Conservation (phyloP, 2,888 invertebrate genomes). For the Aphelenchoides bicaudatus region DNA sequence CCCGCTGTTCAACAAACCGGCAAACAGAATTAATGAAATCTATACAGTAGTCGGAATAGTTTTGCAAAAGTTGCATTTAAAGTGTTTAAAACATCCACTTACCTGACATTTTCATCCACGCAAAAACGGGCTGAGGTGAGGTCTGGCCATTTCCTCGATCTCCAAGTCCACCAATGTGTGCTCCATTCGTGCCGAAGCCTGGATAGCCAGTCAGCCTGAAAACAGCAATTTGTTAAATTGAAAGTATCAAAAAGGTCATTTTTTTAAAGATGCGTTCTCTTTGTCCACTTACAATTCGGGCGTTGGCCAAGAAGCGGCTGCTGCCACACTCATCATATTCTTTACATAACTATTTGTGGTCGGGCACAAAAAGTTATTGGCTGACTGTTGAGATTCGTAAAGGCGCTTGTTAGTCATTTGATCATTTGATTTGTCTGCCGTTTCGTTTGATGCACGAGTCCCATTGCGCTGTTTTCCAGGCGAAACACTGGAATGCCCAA, state of each 20-base stretch:
- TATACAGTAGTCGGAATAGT: too few species aligned
- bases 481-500: neutral
- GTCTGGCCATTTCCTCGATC: conserved; percentile 12
- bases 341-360: conserved; percentile 53
- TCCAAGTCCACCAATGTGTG: neutral
- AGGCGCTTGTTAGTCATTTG: conserved; percentile 22
- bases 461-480: neutral
- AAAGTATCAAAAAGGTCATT: conserved; percentile 5
- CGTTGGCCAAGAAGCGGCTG: conserved; percentile 52
- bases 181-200: conserved; percentile 17
- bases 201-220: conserved; percentile 27
- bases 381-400: conserved; percentile 22
- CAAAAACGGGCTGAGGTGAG: conserved; percentile 49
- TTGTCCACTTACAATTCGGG: too few species aligned
- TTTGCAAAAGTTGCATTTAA: neutral
- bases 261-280: conserved; percentile 16
- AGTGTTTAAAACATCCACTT: conserved; percentile 23
- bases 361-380: conserved; percentile 29
- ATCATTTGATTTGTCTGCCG: too few species aligned
- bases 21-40: too few species aligned
- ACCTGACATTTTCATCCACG: conserved; percentile 61
- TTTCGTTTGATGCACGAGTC: neutral
- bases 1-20: too few species aligned
- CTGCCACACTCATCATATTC: conserved; percentile 54
- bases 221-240: conserved; percentile 6